Conservation (phyloP, 2,797 vertebrate genomes). For the Sarcophilus harrisii region DNA sequence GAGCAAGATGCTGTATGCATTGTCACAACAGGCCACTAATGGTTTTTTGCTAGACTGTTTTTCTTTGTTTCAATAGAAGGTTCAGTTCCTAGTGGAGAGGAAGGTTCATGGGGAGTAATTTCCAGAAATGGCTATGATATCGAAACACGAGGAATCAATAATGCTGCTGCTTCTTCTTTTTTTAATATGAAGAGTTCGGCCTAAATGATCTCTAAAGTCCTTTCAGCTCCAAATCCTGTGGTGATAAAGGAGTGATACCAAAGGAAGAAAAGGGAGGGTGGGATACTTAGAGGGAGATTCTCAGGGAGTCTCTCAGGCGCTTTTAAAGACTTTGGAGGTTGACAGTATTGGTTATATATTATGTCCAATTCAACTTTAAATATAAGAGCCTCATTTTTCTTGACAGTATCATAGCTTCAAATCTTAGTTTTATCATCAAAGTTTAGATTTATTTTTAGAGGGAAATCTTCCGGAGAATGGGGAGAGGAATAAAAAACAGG, state of each 20-base stretch:
- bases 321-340: not conserved
- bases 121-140: not conserved
- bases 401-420: not conserved
- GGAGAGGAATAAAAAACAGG: not conserved
- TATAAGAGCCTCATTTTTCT: not conserved
- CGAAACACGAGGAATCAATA: not conserved
- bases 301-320: conserved; percentile 47
- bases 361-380: conserved; percentile 4
- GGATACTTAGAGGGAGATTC: not conserved
- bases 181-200: not conserved
- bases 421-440: not conserved
- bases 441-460: not conserved
- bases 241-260: not conserved
- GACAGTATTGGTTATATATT: not conserved
- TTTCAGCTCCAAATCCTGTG: not conserved
- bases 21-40: not conserved
- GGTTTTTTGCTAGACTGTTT: not conserved
- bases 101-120: not conserved
- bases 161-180: not conserved
- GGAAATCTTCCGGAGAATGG: not conserved
- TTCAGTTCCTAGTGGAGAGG: not conserved
- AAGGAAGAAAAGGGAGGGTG: not conserved
- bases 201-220: not conserved
- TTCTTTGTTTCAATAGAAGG: not conserved
- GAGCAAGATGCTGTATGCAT: not conserved